Percentiles rank a stretch among this genome's conserved stretches.
Conservation (phyloP, 2,888 invertebrate genomes). For the Platynereis dumerilii region DNA sequence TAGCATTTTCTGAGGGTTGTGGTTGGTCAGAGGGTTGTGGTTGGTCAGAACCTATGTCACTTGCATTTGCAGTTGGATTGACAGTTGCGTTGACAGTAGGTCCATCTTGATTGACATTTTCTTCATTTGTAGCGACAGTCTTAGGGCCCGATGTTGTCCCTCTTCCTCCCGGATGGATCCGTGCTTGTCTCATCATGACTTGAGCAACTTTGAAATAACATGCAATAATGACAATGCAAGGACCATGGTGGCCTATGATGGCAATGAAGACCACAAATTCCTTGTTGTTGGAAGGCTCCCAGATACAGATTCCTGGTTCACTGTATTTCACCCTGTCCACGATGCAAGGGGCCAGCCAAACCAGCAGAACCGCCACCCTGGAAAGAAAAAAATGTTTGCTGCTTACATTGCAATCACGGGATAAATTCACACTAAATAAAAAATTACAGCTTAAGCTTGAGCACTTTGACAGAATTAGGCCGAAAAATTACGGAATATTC, state of each 20-base stretch:
- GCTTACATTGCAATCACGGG: not conserved
- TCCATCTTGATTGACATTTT: too few species aligned
- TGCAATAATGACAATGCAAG: slow-evolving; percentile 46
- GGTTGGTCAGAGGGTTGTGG: not conserved
- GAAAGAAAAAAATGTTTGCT: slow-evolving; percentile 26
- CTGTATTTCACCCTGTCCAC: slow-evolving; percentile 46
- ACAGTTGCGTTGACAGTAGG: too few species aligned
- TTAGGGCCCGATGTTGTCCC: too few species aligned
- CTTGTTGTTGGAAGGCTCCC: slow-evolving; percentile 51
- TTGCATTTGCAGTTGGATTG: not conserved
- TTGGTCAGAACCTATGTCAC: not conserved
- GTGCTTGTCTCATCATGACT: slow-evolving; percentile 40
- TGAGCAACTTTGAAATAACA: slow-evolving; percentile 48
- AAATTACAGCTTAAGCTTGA: too few species aligned
- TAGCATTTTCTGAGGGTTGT: not conserved
- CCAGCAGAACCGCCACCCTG: slow-evolving; percentile 46
- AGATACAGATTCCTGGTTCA: slow-evolving; percentile 45
- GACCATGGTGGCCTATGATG: slow-evolving; percentile 52
- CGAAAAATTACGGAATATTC: too few species aligned
- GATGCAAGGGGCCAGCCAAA: slow-evolving; percentile 54
- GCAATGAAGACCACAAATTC: slow-evolving; percentile 56
- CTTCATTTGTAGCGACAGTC: too few species aligned
- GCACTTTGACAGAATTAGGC: too few species aligned
- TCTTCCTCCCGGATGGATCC: not conserved
- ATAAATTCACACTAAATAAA: too few species aligned